Conservation (phyloP, 2,113 vertebrate species). For the Podarcis raffonei region DNA sequence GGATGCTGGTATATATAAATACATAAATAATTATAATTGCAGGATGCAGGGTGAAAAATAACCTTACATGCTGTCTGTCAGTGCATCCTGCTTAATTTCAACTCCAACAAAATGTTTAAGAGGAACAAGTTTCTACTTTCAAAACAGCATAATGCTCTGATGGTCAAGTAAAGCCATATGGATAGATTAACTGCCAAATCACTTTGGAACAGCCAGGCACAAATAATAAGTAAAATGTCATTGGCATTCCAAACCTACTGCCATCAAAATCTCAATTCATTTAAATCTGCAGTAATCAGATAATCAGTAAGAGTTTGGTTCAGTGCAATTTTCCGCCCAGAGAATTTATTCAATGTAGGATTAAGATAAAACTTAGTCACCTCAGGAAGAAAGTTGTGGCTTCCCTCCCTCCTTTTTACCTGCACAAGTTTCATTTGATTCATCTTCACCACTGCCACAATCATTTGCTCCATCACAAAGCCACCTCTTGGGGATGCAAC, state of each 20-base stretch:
- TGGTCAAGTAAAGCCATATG: conserved; percentile 8
- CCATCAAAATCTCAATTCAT: conserved; percentile 44
- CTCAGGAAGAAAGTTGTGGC: neutral
- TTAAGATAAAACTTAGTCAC: neutral
- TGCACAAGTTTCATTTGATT: conserved; percentile 92
- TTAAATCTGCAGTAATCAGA: conserved; percentile 44
- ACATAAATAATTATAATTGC: conserved; percentile 18
- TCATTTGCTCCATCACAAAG: conserved; percentile 96
- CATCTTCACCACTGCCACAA: conserved; percentile 92
- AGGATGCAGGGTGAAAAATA: conserved; percentile 18
- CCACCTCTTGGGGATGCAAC: conserved; percentile 96
- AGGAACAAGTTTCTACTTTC: conserved; percentile 3
- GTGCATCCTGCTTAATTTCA: conserved; percentile 8
- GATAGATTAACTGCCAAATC: conserved; percentile 59
- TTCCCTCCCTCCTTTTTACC: conserved; percentile 74
- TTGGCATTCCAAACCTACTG: conserved; percentile 35
- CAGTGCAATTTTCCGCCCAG: neutral
- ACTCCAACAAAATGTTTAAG: conserved; percentile 38
- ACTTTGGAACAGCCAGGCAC: conserved; percentile 48
- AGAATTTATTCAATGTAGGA: conserved; percentile 14
- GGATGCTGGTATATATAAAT: neutral
- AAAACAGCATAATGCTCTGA: conserved; percentile 16
- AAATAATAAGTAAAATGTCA: conserved; percentile 62
- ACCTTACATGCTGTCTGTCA: conserved; percentile 18
- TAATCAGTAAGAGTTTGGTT: conserved; percentile 33